A percentile compares a stretch with the other conserved stretches of the same genome.
Evolutionary conservation across 2,113 vertebrate genomes (phyloP).

Genomic region (Hemibagrus wyckioides): DNA sequence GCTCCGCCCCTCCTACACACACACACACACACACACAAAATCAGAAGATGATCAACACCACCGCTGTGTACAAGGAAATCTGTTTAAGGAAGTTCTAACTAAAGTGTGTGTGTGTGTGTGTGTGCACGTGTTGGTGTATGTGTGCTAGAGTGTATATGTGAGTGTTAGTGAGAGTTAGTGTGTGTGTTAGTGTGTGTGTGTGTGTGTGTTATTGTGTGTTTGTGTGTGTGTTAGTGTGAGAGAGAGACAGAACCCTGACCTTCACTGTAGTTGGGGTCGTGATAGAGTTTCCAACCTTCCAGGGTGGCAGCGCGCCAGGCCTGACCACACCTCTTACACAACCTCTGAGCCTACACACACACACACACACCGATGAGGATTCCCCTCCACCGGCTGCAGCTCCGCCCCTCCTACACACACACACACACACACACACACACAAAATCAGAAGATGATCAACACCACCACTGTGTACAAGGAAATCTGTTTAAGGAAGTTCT

Average conservation of each 20-base stretch:
- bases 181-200: too few relatives aligned
- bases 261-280: slow-evolving; percentile 90
- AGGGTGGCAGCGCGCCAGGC: slow-evolving; percentile 96
- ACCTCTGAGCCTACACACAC: slow-evolving; percentile 83
- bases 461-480: not conserved
- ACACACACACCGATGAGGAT: slow-evolving; percentile 79
- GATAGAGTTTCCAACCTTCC: slow-evolving; percentile 97
- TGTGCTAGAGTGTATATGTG: too few relatives aligned
- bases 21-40: slow-evolving; percentile 29
- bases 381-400: slow-evolving; percentile 88
- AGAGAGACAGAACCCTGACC: slow-evolving; percentile 68
- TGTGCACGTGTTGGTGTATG: too few relatives aligned
- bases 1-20: slow-evolving; percentile 70
- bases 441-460: not conserved
- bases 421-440: slow-evolving; percentile 38
- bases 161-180: too few relatives aligned
- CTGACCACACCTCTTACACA: slow-evolving; percentile 96
- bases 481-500: not conserved
- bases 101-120: too few relatives aligned
- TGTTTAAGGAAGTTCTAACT: not conserved
- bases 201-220: not conserved
- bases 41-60: not conserved
- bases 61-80: not conserved
- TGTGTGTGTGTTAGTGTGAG: not conserved
- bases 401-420: slow-evolving; percentile 71